Evolutionary conservation across 1,140 invertebrate species (phyloP).

Genomic region (Philaenus spumarius): DNA sequence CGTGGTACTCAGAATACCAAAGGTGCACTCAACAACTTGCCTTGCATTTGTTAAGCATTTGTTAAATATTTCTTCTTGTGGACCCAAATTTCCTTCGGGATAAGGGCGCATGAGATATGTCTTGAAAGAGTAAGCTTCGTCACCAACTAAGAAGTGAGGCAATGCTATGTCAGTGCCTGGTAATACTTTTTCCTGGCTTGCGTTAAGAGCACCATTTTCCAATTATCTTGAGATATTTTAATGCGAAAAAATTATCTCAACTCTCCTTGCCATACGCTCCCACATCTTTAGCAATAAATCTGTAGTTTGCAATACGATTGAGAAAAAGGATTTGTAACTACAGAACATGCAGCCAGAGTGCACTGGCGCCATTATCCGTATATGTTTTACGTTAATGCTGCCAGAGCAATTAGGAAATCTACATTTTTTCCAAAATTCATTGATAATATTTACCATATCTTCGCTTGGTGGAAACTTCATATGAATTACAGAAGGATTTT

Average conservation of each 20-base stretch:
- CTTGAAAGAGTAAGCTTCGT: slow-evolving; percentile 28
- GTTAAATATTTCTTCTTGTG: slow-evolving; percentile 37
- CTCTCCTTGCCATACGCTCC: slow-evolving; percentile 40
- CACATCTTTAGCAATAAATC: slow-evolving; percentile 42
- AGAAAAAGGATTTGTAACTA: slow-evolving; percentile 38
- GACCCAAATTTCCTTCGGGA: slow-evolving; percentile 27
- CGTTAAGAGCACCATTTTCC: no score
- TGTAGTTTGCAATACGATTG: slow-evolving; percentile 42
- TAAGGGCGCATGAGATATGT: slow-evolving; percentile 19
- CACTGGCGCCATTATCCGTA: slow-evolving; percentile 23
- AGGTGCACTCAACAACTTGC: slow-evolving; percentile 18
- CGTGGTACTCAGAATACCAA: slow-evolving; percentile 10
- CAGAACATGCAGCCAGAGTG: slow-evolving; percentile 31
- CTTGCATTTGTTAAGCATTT: slow-evolving; percentile 35
- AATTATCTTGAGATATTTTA: no score
- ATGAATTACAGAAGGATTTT: slow-evolving; percentile 22
- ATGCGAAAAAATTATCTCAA: slow-evolving; percentile 31
- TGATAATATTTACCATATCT: no score
- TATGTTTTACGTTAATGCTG: slow-evolving; percentile 9
- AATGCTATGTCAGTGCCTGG: slow-evolving; percentile 21
- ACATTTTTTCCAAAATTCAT: slow-evolving; percentile 32
- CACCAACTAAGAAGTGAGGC: slow-evolving; percentile 25
- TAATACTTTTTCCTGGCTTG: slow-evolving; percentile 18
- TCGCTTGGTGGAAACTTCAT: slow-evolving; percentile 24
- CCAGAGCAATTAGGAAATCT: slow-evolving; percentile 32